These are phyloP conservation scores for Dynastes hyllus DNA, from an alignment of 2,888 invertebrate genomes.

Conservation along the genomic window DNA sequence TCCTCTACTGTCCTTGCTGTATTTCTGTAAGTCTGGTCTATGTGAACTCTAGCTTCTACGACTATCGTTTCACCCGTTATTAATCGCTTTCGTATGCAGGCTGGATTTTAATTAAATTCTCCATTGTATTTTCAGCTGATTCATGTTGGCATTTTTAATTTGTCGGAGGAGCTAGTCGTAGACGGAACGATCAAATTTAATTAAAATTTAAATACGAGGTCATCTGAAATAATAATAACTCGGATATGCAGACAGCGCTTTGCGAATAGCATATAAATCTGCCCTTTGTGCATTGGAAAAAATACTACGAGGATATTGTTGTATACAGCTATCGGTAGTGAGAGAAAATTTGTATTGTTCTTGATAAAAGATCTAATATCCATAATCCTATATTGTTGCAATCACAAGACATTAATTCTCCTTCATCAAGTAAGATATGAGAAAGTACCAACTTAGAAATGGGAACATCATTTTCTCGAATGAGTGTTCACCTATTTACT, in stretches of 20 bases:
- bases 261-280: background rate
- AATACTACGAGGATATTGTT: no score
- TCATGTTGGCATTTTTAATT: constrained; percentile 59
- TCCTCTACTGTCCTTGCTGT: constrained; percentile 19
- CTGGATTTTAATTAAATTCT: constrained; percentile 58
- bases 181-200: constrained; percentile 51
- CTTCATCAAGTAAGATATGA: no score
- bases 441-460: no score
- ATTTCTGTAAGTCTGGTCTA: constrained; percentile 5
- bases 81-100: constrained; percentile 50
- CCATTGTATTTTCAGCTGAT: constrained; percentile 56
- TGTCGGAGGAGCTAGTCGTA: constrained; percentile 52
- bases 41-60: background rate
- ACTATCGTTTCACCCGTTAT: constrained; percentile 43
- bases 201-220: constrained; percentile 51
- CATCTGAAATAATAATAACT: constrained; percentile 33
- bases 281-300: background rate
- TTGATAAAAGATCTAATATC: no score
- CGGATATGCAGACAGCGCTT: constrained; percentile 9
- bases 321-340: no score
- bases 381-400: no score
- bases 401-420: no score
- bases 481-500: no score
- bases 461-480: no score
- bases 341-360: no score